A percentile compares a stretch with the other conserved stretches of the same genome.
phyloP scores from a whole-genome alignment of 2,113 vertebrate species.

The Amblyornis subalaris region DNA sequence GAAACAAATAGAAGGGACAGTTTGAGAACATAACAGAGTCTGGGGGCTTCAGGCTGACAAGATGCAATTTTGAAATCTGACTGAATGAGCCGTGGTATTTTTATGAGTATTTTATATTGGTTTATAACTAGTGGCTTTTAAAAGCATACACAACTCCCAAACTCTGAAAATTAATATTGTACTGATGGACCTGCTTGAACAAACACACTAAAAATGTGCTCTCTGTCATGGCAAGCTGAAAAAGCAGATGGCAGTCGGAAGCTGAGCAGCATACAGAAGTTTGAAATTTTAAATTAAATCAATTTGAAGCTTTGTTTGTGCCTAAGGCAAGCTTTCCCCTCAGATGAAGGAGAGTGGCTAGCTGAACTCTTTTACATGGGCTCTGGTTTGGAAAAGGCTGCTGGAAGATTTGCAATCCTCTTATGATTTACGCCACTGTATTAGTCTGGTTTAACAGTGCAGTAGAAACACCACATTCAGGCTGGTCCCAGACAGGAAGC shows the following conservation, averaged over 20 bases:
- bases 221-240: slow-evolving; percentile 65
- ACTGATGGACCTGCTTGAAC: slow-evolving; percentile 74
- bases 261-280: slow-evolving; percentile 73
- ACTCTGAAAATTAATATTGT: slow-evolving; percentile 73
- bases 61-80: not conserved
- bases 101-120: slow-evolving; percentile 38
- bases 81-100: not conserved
- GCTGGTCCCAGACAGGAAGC: not conserved
- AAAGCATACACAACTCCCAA: slow-evolving; percentile 32
- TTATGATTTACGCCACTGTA: not conserved
- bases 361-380: slow-evolving; percentile 56
- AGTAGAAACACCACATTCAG: not conserved
- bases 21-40: not conserved
- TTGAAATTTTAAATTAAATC: slow-evolving; percentile 82
- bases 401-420: not conserved
- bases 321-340: slow-evolving; percentile 75
- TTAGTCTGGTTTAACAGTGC: not conserved
- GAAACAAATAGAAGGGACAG: not conserved
- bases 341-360: slow-evolving; percentile 67
- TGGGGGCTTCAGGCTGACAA: not conserved
- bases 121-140: slow-evolving; percentile 39
- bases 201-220: slow-evolving; percentile 74
- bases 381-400: slow-evolving; percentile 39
- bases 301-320: slow-evolving; percentile 75
- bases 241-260: slow-evolving; percentile 80